Evolutionary conservation across 2,888 invertebrate species (phyloP).

Genomic region (Eupithecia insigniata): DNA sequence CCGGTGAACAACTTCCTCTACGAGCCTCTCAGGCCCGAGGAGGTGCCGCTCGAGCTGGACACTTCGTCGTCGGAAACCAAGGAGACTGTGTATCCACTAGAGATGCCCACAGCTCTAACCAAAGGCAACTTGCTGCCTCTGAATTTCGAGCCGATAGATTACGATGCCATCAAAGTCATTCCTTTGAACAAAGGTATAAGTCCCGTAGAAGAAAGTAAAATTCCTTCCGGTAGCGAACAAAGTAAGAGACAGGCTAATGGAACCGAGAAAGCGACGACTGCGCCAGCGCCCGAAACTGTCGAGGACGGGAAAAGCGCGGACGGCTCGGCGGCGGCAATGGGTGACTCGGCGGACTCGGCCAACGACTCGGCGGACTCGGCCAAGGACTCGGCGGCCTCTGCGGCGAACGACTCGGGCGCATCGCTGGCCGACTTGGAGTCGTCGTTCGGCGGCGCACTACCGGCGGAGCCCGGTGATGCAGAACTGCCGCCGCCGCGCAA

Average conservation of each 20-base stretch:
- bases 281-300: conserved; percentile 43
- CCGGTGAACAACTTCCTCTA: conserved; percentile 63
- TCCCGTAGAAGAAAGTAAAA: conserved; percentile 64
- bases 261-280: conserved; percentile 50
- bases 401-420: conserved; percentile 79
- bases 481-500: conserved; percentile 86
- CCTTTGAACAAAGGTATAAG: conserved; percentile 70
- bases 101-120: conserved; percentile 66
- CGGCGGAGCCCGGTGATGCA: conserved; percentile 83
- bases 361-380: conserved; percentile 59
- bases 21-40: conserved; percentile 68
- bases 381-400: conserved; percentile 69
- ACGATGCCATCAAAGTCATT: conserved; percentile 76
- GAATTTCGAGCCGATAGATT: conserved; percentile 73
- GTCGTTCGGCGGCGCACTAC: conserved; percentile 89
- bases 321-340: not conserved
- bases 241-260: conserved; percentile 69
- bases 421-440: conserved; percentile 88
- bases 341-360: not conserved
- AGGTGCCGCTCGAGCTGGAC: conserved; percentile 71
- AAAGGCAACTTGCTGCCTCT: conserved; percentile 55
- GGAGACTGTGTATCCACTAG: conserved; percentile 66
- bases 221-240: conserved; percentile 58
- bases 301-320: conserved; percentile 51
- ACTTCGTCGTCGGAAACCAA: conserved; percentile 72